These are phyloP conservation scores for Caenorhabditis becei DNA, from an alignment of 2,888 invertebrate genomes.

Conservation along the genomic window DNA sequence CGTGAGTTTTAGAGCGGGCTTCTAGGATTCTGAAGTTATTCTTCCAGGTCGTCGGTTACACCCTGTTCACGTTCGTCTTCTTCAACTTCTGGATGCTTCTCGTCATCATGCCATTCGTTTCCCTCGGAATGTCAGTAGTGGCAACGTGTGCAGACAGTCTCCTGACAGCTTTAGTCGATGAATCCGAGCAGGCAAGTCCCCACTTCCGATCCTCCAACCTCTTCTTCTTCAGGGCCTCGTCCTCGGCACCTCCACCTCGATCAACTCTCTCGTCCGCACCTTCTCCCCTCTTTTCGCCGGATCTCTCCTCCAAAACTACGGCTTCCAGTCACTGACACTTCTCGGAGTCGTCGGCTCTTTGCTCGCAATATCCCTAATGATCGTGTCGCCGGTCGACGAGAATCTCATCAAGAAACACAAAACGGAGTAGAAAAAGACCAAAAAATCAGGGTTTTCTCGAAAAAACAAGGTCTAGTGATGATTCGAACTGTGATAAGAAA, in stretches of 20 bases:
- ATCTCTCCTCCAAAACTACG: constrained; percentile 66
- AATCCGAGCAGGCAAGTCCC: constrained; percentile 66
- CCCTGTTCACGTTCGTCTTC: constrained; percentile 64
- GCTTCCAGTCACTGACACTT: constrained; percentile 63
- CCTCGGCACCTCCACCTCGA: constrained; percentile 71
- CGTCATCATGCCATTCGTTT: constrained; percentile 71
- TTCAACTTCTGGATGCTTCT: constrained; percentile 69
- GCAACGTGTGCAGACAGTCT: constrained; percentile 71
- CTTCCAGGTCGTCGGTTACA: constrained; percentile 62
- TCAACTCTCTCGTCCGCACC: constrained; percentile 72
- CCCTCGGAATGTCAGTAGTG: constrained; percentile 72
- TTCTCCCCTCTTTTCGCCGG: constrained; percentile 71
- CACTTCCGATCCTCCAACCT: not conserved
- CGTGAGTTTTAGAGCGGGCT: constrained; percentile 56
- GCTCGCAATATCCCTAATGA: constrained; percentile 35
- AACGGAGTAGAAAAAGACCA: constrained; percentile 21
- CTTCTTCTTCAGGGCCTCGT: constrained; percentile 73
- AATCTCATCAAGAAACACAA: constrained; percentile 57
- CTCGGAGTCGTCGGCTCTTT: constrained; percentile 59
- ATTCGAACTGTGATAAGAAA: constrained; percentile 31
- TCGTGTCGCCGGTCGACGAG: constrained; percentile 55
- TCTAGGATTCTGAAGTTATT: too few species aligned
- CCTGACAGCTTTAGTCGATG: constrained; percentile 70
- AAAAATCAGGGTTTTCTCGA: too few species aligned
- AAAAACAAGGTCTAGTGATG: constrained; percentile 11